Conservation (phyloP, 2,888 invertebrate genomes). For the Hyposoter didymator region DNA sequence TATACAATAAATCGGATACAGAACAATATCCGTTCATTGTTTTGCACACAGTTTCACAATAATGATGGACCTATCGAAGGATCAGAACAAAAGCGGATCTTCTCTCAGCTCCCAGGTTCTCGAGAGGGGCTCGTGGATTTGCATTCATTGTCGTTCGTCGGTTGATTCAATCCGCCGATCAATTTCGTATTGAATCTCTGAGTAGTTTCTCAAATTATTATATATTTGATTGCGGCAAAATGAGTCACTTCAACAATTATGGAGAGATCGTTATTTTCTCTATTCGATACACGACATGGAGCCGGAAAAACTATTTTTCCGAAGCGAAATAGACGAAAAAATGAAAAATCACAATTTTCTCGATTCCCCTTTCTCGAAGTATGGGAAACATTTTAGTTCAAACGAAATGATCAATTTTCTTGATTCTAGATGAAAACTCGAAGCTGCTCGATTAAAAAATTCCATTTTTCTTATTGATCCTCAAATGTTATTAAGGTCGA, state of each 20-base stretch:
- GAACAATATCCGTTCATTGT: not conserved
- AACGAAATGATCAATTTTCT: not conserved
- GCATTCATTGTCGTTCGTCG: constrained; percentile 42
- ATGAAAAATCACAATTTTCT: too few relatives aligned
- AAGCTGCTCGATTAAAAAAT: not conserved
- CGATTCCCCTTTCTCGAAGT: too few relatives aligned
- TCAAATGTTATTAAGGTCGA: constrained; percentile 24
- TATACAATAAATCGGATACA: not conserved
- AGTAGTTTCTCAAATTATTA: not conserved
- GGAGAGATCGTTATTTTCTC: too few relatives aligned
- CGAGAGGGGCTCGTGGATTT: constrained; percentile 14
- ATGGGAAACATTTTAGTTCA: too few relatives aligned
- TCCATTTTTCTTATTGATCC: constrained; percentile 27
- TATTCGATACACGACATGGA: too few relatives aligned
- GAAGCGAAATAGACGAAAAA: too few relatives aligned
- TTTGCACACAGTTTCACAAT: constrained; percentile 10
- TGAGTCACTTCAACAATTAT: too few relatives aligned
- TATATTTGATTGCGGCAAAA: too few relatives aligned
- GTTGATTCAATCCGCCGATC: constrained; percentile 3
- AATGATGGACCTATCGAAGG: constrained; percentile 38
- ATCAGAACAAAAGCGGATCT: constrained; percentile 40
- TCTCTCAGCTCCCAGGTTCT: constrained; percentile 2
- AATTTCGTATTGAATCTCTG: not conserved
- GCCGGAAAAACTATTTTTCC: too few relatives aligned
- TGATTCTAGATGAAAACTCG: not conserved